Percentiles rank a stretch among this genome's conserved stretches.
Evolutionary conservation across 2,797 vertebrate genomes (phyloP).

Genomic region (Enteromius viviparus): DNA sequence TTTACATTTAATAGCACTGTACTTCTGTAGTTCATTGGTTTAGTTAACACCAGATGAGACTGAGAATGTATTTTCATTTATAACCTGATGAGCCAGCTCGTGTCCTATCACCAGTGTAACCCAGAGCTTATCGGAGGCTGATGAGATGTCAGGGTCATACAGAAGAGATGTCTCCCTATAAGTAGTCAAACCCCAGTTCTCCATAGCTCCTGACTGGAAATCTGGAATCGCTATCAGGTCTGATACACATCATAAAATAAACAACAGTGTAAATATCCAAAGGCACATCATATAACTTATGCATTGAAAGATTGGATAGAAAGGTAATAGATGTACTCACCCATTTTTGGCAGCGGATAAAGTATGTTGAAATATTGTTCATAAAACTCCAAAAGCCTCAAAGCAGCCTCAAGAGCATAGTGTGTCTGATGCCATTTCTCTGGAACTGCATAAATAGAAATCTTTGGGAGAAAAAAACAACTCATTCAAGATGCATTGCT

Average conservation of each 20-base stretch:
- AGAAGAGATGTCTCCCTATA: constrained; percentile 82
- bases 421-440: constrained; percentile 79
- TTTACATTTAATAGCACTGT: background rate
- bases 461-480: constrained; percentile 61
- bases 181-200: constrained; percentile 86
- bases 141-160: constrained; percentile 78
- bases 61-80: background rate
- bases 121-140: constrained; percentile 80
- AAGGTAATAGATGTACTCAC: constrained; percentile 54
- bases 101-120: constrained; percentile 82
- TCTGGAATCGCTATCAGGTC: constrained; percentile 84
- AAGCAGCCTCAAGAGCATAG: constrained; percentile 78
- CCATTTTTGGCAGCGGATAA: constrained; percentile 83
- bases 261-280: constrained; percentile 13
- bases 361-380: constrained; percentile 81
- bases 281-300: background rate
- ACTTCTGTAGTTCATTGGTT: background rate
- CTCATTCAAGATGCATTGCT: constrained; percentile 2
- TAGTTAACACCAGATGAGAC: background rate
- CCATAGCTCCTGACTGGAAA: constrained; percentile 82
- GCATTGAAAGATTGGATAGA: background rate
- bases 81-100: constrained; percentile 83
- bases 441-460: constrained; percentile 79
- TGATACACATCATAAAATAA: constrained; percentile 58
- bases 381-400: constrained; percentile 83